phyloP scores from a whole-genome alignment of 2,797 vertebrate species.

The Poecilia picta region DNA sequence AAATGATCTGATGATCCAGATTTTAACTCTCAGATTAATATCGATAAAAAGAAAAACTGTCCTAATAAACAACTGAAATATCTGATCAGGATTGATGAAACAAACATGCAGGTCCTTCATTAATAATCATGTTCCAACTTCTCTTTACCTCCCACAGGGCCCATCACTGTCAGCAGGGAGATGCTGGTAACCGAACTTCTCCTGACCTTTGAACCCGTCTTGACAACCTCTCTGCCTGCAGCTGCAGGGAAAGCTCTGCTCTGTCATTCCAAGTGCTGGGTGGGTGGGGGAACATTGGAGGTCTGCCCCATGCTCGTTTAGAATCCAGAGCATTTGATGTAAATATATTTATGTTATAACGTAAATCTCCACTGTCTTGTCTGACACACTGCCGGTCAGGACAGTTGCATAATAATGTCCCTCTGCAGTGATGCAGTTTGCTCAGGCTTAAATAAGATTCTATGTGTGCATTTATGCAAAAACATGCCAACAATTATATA shows the following conservation, averaged over 20 bases:
- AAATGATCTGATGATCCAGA: not conserved
- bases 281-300: conserved; percentile 8
- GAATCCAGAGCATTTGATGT: too few species aligned
- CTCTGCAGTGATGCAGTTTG: not conserved
- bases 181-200: conserved; percentile 17
- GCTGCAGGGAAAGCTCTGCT: conserved; percentile 21
- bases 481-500: not conserved
- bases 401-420: not conserved
- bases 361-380: too few species aligned
- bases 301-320: not conserved
- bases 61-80: conserved; percentile 36
- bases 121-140: conserved; percentile 11
- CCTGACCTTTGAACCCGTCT: conserved; percentile 61
- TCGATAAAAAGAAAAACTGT: conserved; percentile 39
- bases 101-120: conserved; percentile 40
- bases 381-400: too few species aligned
- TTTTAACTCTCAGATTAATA: conserved; percentile 9
- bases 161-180: conserved; percentile 27
- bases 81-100: conserved; percentile 53
- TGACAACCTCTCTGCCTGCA: conserved; percentile 62
- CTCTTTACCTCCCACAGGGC: conserved; percentile 20
- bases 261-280: conserved; percentile 48
- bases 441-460: not conserved
- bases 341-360: too few species aligned
- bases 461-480: not conserved